Base-by-base conservation (phyloP, 1,140 invertebrate species). In the Rhagoletis pomonella region DNA sequence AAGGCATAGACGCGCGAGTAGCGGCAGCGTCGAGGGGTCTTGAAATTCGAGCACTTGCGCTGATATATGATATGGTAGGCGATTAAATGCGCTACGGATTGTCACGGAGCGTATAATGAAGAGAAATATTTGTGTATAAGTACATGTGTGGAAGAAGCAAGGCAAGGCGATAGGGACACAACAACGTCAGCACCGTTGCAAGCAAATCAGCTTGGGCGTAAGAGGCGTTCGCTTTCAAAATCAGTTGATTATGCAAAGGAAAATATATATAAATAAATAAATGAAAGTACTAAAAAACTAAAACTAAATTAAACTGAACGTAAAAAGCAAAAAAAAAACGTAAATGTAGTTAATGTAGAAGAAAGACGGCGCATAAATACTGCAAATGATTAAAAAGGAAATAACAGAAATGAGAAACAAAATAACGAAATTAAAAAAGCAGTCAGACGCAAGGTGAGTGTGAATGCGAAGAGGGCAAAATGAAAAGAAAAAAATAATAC, bases 261-360 rank as follows among this genome's bases (percentile, higher is more conserved):
- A 81, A 5, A 14, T 3, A 19, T 17, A 58, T 12, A 19, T 5
- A 50, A 77, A 29, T 29, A 29, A 29, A 29, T 29, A 50, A 50
- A 81, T n/a, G 1, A 55, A 50, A 81, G 14, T 10, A 55, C 50
- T 7, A 55, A 55, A 55, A 62, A 62, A 62, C 60, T 17, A 62
- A 62, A 62, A 62, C 6, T 12, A 62, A 12, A 62, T 55, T 55
- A 50, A 81, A 55, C 29, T 55, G n/a, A 81, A 55, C 29, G 5
- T 10, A 50, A 4, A 47, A 3, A 29, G 29, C 29, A 29, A 29
- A 50, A 55, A 1, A 19, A 81, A 19, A 55, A 29, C 19, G 29
- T 47, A 50, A 81, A 17, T 55, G 44, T 47, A 50, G 73, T 81
- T 81, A 81, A 81, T 81, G 73, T 55, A 81, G 47, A n/a, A 29